Conservation (phyloP, 2,888 invertebrate species). For the Apodemia zela region DNA sequence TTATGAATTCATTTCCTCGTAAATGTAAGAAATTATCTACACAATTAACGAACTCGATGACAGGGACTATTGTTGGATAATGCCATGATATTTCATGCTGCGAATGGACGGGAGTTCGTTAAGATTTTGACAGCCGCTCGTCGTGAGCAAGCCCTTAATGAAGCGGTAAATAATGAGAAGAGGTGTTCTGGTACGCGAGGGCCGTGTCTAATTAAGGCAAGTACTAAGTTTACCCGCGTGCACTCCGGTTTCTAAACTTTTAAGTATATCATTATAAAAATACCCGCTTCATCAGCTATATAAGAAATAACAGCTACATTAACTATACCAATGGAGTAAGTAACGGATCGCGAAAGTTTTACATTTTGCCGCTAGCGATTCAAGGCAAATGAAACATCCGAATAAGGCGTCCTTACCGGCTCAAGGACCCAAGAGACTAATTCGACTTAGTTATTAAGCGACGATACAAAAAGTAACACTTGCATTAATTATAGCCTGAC, state of each 20-base stretch:
- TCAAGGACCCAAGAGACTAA: too few relatives aligned
- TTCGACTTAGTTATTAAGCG: too few relatives aligned
- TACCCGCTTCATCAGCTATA: too few relatives aligned
- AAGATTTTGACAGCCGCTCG: slow-evolving; percentile 72
- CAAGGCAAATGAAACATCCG: too few relatives aligned
- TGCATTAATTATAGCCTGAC: too few relatives aligned
- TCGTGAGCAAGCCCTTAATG: slow-evolving; percentile 75
- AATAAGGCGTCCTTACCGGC: too few relatives aligned
- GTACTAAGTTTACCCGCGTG: slow-evolving; percentile 32
- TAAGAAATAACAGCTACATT: too few relatives aligned
- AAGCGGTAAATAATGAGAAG: slow-evolving; percentile 75
- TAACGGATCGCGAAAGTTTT: too few relatives aligned
- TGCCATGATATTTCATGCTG: slow-evolving; percentile 69
- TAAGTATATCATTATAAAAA: too few relatives aligned
- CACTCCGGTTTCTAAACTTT: slow-evolving; percentile 26
- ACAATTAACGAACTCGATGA: slow-evolving; percentile 72
- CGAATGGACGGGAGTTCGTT: slow-evolving; percentile 58
- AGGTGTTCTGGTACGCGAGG: slow-evolving; percentile 66
- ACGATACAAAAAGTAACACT: too few relatives aligned
- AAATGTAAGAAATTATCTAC: slow-evolving; percentile 43
- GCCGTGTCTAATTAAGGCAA: slow-evolving; percentile 71
- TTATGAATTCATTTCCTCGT: neutral
- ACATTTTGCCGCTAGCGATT: too few relatives aligned
- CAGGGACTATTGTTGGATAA: slow-evolving; percentile 72
- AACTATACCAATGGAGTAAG: too few relatives aligned